Evolutionary conservation across 1,140 invertebrate species (phyloP).

Genomic region (Zophobas morio): DNA sequence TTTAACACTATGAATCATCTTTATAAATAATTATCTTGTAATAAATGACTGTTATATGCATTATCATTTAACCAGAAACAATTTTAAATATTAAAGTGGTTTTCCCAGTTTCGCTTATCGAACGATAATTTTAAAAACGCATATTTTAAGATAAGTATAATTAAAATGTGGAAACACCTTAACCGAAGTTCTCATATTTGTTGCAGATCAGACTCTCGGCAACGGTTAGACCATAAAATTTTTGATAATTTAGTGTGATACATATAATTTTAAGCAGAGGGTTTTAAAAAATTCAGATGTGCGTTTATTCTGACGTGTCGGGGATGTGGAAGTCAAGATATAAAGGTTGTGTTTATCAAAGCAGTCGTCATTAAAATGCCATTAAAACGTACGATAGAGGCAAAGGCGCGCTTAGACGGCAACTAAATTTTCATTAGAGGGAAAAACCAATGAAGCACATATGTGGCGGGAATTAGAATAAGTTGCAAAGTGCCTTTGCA

Average conservation of each 20-base stretch:
- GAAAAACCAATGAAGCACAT: slow-evolving; percentile 39
- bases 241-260: neutral
- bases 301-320: too few species aligned
- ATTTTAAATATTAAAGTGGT: slow-evolving; percentile 43
- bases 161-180: slow-evolving; percentile 30
- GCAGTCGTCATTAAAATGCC: slow-evolving; percentile 46
- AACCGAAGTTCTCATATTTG: slow-evolving; percentile 21
- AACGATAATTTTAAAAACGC: slow-evolving; percentile 36
- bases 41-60: slow-evolving; percentile 24
- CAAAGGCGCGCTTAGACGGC: slow-evolving; percentile 21
- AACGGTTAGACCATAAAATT: slow-evolving; percentile 1
- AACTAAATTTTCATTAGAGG: slow-evolving; percentile 47
- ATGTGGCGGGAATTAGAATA: slow-evolving; percentile 45
- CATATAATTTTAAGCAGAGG: too few species aligned
- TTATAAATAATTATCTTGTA: slow-evolving; percentile 43
- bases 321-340: neutral
- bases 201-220: slow-evolving; percentile 7
- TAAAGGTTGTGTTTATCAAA: slow-evolving; percentile 28
- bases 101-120: slow-evolving; percentile 39
- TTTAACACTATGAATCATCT: slow-evolving; percentile 34
- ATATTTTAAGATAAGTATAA: slow-evolving; percentile 41
- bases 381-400: slow-evolving; percentile 24
- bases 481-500: slow-evolving; percentile 37
- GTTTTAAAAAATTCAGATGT: too few species aligned
- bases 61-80: slow-evolving; percentile 30